Evolutionary conservation across 2,113 vertebrate genomes (phyloP).

Genomic region (Emydocephalus ijimae): DNA sequence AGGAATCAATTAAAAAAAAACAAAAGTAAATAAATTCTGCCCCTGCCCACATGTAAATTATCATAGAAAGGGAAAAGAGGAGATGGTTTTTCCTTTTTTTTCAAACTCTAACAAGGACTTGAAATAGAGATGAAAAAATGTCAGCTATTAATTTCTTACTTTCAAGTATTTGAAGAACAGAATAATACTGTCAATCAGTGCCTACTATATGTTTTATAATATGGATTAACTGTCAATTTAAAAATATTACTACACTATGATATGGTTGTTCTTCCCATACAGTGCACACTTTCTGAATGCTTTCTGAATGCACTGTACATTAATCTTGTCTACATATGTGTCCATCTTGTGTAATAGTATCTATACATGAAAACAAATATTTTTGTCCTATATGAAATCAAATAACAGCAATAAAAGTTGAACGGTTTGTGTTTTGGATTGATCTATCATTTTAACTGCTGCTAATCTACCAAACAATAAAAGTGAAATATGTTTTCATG

Average conservation of each 20-base stretch:
- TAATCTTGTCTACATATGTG: neutral
- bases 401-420: neutral
- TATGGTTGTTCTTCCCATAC: neutral
- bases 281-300: too few species aligned
- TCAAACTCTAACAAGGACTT: neutral
- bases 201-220: neutral
- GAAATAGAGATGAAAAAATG: neutral
- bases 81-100: neutral
- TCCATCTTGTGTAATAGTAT: neutral
- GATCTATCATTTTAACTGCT: neutral
- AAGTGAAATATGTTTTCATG: neutral
- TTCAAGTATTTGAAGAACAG: neutral
- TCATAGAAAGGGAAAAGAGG: neutral
- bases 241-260: neutral
- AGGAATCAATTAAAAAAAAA: neutral
- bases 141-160: neutral
- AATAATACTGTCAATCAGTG: neutral
- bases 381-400: neutral
- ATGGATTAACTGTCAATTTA: neutral
- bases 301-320: neutral
- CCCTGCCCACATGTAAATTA: neutral
- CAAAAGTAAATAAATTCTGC: neutral
- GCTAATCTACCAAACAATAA: neutral
- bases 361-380: neutral
- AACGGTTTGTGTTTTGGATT: neutral